These are phyloP conservation scores for Phalangium opilio DNA, from an alignment of 2,888 invertebrate species.

Conservation along the genomic window DNA sequence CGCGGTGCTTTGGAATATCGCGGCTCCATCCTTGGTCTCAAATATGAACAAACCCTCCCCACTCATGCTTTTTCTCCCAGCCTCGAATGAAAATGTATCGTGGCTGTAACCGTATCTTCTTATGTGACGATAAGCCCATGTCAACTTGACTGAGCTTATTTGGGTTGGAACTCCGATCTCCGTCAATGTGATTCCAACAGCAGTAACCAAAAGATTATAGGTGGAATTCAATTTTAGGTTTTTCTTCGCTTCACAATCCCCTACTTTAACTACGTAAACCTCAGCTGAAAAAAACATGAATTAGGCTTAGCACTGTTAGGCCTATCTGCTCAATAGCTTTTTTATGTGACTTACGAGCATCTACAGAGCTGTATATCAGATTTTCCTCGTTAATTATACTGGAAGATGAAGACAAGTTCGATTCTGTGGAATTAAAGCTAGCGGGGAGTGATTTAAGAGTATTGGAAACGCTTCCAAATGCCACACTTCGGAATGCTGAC, in stretches of 20 bases:
- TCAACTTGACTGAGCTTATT: constrained; percentile 18
- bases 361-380: constrained; percentile 21
- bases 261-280: constrained; percentile 17
- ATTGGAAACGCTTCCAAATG: constrained; percentile 5
- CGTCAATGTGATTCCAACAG: constrained; percentile 18
- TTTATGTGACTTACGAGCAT: constrained; percentile 21
- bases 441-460: neutral
- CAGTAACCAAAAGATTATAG: constrained; percentile 17
- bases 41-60: constrained; percentile 24
- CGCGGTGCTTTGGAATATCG: constrained; percentile 8
- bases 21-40: constrained; percentile 9
- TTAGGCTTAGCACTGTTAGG: no score
- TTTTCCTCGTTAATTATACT: constrained; percentile 21
- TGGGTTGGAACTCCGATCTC: constrained; percentile 8
- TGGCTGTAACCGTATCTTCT: constrained; percentile 25
- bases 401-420: neutral
- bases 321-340: no score
- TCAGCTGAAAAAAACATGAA: constrained; percentile 12
- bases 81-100: constrained; percentile 25
- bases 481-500: constrained; percentile 8
- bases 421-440: neutral
- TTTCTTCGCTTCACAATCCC: constrained; percentile 20
- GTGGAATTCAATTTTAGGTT: constrained; percentile 19
- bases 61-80: constrained; percentile 27
- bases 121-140: constrained; percentile 26